phyloP scores from a whole-genome alignment of 2,888 invertebrate species.

The Quadriops clusia region DNA sequence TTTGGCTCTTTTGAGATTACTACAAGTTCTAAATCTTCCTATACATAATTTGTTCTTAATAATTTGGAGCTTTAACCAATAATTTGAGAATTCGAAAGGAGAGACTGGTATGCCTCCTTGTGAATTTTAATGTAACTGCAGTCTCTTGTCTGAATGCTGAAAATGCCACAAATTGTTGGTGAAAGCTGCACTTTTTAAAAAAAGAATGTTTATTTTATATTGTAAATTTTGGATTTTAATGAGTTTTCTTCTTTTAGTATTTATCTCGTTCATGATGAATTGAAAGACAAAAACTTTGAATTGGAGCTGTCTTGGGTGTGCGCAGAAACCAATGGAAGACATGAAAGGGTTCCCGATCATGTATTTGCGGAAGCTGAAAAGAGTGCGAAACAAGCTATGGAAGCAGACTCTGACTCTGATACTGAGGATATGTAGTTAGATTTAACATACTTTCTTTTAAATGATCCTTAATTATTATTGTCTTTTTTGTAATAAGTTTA shows the following conservation, averaged over 20 bases:
- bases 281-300: constrained; percentile 93
- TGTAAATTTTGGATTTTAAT: not conserved
- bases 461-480: too few relatives aligned
- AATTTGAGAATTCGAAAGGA: too few relatives aligned
- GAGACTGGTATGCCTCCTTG: too few relatives aligned
- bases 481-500: too few relatives aligned
- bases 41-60: constrained; percentile 1
- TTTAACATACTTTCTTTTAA: too few relatives aligned
- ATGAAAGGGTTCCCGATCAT: constrained; percentile 67
- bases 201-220: too few relatives aligned
- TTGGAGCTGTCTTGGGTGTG: constrained; percentile 93
- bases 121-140: too few relatives aligned
- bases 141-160: too few relatives aligned
- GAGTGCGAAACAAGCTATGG: constrained; percentile 77
- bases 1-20: not conserved
- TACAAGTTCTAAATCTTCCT: not conserved
- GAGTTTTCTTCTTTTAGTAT: constrained; percentile 46
- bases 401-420: constrained; percentile 78
- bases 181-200: too few relatives aligned
- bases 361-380: constrained; percentile 75
- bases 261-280: constrained; percentile 81
- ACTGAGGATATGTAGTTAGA: constrained; percentile 54
- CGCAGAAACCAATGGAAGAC: constrained; percentile 63
- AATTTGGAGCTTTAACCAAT: too few relatives aligned
- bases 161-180: too few relatives aligned